Percentiles rank a stretch among this genome's conserved stretches.
Evolutionary conservation across 2,797 vertebrate species (phyloP).

Genomic region (Craterocephalus amniculus): DNA sequence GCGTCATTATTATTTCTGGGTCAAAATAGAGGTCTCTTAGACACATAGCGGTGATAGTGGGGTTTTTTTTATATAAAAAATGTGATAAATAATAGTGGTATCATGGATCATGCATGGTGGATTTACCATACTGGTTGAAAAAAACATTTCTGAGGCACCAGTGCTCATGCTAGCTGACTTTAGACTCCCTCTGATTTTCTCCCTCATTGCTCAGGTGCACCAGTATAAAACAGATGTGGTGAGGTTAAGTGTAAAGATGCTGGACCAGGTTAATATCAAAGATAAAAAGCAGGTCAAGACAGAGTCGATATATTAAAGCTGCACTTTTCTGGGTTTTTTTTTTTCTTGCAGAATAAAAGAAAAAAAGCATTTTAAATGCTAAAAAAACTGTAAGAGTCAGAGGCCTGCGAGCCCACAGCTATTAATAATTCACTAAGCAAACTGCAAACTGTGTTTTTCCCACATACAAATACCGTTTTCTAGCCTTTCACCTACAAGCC

Average conservation of each 20-base stretch:
- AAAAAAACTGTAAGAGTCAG: conserved; percentile 1
- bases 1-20: no score
- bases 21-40: no score
- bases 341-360: neutral
- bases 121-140: neutral
- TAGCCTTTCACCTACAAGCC: conserved; percentile 5
- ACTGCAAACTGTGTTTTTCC: conserved; percentile 9
- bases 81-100: no score
- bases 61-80: no score
- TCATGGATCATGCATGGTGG: no score
- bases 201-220: no score
- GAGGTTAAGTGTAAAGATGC: neutral
- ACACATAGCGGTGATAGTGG: no score
- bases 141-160: no score
- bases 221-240: neutral
- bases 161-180: neutral
- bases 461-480: neutral
- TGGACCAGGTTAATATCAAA: neutral
- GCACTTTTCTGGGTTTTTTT: conserved; percentile 4
- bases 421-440: conserved; percentile 40
- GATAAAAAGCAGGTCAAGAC: conserved; percentile 8
- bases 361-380: neutral
- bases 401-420: conserved; percentile 5
- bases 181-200: no score
- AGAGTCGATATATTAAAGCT: neutral